These are phyloP conservation scores for Emys orbicularis DNA, from an alignment of 2,797 vertebrate species.

Conservation along the genomic window DNA sequence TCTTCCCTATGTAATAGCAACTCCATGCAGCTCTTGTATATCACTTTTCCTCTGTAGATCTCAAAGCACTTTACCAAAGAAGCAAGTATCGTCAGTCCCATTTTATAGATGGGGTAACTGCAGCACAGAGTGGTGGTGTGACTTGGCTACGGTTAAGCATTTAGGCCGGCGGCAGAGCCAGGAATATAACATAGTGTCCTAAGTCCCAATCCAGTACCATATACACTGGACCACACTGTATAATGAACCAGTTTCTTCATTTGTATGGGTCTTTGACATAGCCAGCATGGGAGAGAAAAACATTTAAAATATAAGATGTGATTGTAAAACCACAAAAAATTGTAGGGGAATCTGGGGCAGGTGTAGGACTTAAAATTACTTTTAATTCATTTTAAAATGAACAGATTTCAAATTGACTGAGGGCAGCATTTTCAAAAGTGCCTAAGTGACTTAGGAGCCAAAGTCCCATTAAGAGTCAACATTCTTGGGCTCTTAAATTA, in stretches of 20 bases:
- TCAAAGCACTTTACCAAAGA: background rate
- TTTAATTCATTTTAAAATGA: background rate
- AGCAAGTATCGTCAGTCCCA: background rate
- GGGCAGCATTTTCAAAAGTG: background rate
- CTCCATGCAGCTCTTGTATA: background rate
- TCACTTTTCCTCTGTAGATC: constrained; percentile 1
- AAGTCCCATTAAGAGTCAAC: background rate
- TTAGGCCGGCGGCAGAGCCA: rapidly evolving
- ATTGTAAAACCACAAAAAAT: constrained; percentile 5
- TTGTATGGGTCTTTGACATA: background rate
- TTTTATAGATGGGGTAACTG: background rate
- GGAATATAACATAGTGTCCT: background rate
- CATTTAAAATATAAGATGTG: background rate
- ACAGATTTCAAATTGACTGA: background rate
- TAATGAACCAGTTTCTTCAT: background rate
- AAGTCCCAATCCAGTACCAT: background rate
- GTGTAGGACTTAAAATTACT: background rate
- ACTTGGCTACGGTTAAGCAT: background rate
- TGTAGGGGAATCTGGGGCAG: background rate
- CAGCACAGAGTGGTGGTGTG: background rate
- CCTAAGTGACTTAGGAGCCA: background rate
- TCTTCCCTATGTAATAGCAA: background rate
- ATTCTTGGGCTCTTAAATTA: background rate
- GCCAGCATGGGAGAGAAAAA: background rate
- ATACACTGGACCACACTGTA: rapidly evolving